Conservation (phyloP, 2,113 vertebrate genomes). For the Rostratula benghalensis region DNA sequence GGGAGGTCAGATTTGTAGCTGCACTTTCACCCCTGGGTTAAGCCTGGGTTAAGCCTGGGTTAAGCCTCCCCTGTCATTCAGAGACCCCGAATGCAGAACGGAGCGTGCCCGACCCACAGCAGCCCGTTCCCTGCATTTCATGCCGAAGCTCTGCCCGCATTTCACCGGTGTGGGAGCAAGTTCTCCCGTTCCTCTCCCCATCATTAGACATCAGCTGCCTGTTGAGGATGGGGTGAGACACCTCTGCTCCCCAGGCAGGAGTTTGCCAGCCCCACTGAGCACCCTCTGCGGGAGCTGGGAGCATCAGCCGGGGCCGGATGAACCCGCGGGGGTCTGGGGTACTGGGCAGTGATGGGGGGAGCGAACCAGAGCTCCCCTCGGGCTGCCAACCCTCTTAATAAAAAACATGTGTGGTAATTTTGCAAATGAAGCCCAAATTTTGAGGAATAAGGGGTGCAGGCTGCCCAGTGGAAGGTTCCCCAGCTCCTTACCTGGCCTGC, state of each 20-base stretch:
- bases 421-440: accelerated
- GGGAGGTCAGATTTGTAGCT: background rate
- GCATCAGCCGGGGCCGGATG: accelerated
- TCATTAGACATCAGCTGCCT: accelerated
- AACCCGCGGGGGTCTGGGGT: accelerated
- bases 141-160: accelerated
- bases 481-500: slow-evolving; percentile 68
- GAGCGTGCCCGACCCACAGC: background rate
- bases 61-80: background rate
- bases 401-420: accelerated
- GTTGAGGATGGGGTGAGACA: accelerated
- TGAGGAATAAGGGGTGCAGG: accelerated
- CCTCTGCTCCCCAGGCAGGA: background rate
- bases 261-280: background rate
- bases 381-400: accelerated
- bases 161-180: background rate
- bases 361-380: accelerated
- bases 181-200: background rate
- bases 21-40: background rate
- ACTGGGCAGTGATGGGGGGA: background rate
- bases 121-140: accelerated
- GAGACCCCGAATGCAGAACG: accelerated
- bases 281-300: background rate
- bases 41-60: background rate
- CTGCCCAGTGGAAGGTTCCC: background rate